Base-by-base conservation (phyloP, 2,797 vertebrate genomes). In the Malacoctenus gilli region DNA sequence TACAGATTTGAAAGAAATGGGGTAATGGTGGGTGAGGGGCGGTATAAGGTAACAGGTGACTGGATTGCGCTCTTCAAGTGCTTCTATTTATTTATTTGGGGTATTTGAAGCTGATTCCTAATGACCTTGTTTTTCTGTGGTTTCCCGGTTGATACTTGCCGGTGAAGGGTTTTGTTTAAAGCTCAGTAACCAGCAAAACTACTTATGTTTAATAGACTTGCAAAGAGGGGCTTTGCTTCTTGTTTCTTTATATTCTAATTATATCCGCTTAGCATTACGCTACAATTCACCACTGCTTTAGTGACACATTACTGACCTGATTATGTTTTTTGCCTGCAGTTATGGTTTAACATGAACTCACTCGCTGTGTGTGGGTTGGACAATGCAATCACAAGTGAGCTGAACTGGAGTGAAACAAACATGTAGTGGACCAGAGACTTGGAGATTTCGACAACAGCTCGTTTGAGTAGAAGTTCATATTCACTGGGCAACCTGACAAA, bases 381-480 rank as follows among this genome's bases (percentile, higher is more conserved):
- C 65, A 64, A 20, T 22, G 46, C 70, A 55, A 80, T 75, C 72
- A 78, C 72, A 79, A 60, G 5, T 79, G 65, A 83, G 37, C 76
- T 79, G 77, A 85, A 85, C 63, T 77, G 61, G 50, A 75, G 59
- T 80, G 77, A 84, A 84, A 79, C 39, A 75, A 77, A 74, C 65
- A 59, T 50, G 51, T 34, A 37, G 44, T 35, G 10, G 34, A 23
- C 18, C 23, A 31, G 12, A 43, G 19, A 54, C n/a, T 58, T 16
- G 34, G 20, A 37, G 32, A 18, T 54, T 63, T 20, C 37, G 23
- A 38, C 20, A 12, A 9, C 22, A 38, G 4, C 39, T 49, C n/a
- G 15, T 2, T 7, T 32, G 63, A 41, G 36, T 2, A 8, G 36
- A 66, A 41, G 36, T 44, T 68, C 12, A 46, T 36, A 42, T 65